A percentile compares a stretch with the other conserved stretches of the same genome.
Conservation (phyloP, 2,113 vertebrate species). For the Platichthys flesus region DNA sequence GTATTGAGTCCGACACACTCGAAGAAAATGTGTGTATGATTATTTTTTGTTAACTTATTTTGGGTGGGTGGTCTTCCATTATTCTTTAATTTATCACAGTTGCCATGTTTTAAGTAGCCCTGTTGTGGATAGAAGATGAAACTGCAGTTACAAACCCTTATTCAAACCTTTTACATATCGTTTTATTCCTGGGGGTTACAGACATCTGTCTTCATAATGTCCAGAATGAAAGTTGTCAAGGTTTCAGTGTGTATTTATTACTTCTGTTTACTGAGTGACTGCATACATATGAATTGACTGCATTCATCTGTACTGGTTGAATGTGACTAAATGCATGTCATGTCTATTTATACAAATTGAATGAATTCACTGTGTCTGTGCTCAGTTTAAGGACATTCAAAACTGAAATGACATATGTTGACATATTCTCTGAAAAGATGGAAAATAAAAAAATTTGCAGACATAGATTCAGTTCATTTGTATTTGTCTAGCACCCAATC, state of each 20-base stretch:
- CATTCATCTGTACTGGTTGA: slow-evolving; percentile 62
- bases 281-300: slow-evolving; percentile 53
- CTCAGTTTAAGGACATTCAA: slow-evolving; percentile 63
- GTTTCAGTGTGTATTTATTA: slow-evolving; percentile 74
- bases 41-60: slow-evolving; percentile 76
- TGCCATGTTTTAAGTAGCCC: slow-evolving; percentile 74
- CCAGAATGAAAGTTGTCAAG: slow-evolving; percentile 77
- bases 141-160: slow-evolving; percentile 65
- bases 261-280: slow-evolving; percentile 72
- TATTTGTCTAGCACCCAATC: too few relatives aligned
- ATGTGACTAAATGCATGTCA: slow-evolving; percentile 65
- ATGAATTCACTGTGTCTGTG: slow-evolving; percentile 72
- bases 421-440: slow-evolving; percentile 54
- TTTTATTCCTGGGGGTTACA: slow-evolving; percentile 80
- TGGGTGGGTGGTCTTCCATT: slow-evolving; percentile 68
- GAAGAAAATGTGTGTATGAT: slow-evolving; percentile 45
- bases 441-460: slow-evolving; percentile 64
- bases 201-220: slow-evolving; percentile 67
- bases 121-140: slow-evolving; percentile 77
- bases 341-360: slow-evolving; percentile 76
- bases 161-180: slow-evolving; percentile 66
- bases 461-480: slow-evolving; percentile 14
- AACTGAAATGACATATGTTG: slow-evolving; percentile 52
- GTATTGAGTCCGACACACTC: slow-evolving; percentile 53
- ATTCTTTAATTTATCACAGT: slow-evolving; percentile 70